phyloP scores from a whole-genome alignment of 2,113 vertebrate genomes.

The Agapornis roseicollis region DNA sequence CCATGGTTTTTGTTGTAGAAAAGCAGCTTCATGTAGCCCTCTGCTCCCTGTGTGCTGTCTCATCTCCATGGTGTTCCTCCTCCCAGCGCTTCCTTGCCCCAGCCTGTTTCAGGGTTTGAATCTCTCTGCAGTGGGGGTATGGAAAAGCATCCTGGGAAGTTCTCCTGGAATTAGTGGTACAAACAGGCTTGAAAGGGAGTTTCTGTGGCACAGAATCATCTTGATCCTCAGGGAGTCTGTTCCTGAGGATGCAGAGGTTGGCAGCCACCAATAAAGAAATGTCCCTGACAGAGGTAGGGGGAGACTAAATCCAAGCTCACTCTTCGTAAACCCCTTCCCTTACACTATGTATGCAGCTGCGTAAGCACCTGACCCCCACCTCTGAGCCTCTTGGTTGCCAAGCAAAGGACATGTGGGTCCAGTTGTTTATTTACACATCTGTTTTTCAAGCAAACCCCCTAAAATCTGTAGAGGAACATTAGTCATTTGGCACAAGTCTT shows the following conservation, averaged over 20 bases:
- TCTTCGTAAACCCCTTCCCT: background rate
- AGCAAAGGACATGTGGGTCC: background rate
- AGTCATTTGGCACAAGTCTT: background rate
- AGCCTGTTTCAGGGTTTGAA: constrained; percentile 41
- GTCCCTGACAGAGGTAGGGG: background rate
- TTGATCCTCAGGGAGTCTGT: background rate
- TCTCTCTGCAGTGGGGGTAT: background rate
- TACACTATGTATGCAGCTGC: background rate
- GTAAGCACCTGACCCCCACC: background rate
- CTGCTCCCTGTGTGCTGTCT: background rate
- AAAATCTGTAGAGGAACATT: background rate
- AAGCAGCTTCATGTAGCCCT: constrained; percentile 29
- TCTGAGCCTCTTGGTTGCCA: background rate
- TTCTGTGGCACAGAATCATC: background rate
- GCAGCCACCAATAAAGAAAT: background rate
- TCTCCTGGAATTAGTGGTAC: background rate
- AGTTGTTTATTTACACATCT: background rate
- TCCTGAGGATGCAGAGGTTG: background rate
- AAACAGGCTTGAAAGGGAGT: background rate
- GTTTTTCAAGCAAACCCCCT: background rate
- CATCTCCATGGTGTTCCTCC: background rate
- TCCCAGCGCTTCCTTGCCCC: constrained; percentile 8
- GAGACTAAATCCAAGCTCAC: background rate
- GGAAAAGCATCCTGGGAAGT: background rate
- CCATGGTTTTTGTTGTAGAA: background rate